These are phyloP conservation scores for Myzus persicae DNA, from an alignment of 1,140 invertebrate genomes.

Conservation along the genomic window DNA sequence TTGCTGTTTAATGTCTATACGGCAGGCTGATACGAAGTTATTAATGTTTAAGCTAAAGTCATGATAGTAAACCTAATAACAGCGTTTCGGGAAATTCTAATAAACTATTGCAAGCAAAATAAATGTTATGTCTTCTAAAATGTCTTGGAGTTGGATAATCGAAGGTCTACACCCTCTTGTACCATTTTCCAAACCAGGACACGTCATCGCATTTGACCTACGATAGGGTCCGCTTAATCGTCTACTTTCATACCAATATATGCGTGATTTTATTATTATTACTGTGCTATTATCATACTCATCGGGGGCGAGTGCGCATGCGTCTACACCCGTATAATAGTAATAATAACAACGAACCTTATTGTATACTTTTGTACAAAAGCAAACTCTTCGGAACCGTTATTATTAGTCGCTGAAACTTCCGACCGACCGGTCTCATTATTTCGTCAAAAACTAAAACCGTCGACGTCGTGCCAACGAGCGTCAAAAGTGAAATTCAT, in stretches of 20 bases:
- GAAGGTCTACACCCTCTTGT: neutral
- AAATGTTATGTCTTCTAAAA: neutral
- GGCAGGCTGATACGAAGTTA: neutral
- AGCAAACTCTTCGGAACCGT: neutral
- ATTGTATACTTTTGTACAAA: neutral
- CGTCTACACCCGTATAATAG: neutral
- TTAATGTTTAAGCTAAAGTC: neutral
- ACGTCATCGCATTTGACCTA: neutral
- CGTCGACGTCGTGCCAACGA: neutral
- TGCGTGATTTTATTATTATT: neutral
- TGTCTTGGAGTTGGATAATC: neutral
- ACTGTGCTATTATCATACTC: neutral
- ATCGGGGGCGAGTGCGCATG: neutral
- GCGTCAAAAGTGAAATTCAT: constrained; percentile 12
- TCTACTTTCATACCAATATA: neutral
- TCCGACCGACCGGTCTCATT: constrained; percentile 6
- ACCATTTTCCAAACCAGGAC: neutral
- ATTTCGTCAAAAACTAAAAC: constrained; percentile 6
- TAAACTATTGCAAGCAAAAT: neutral
- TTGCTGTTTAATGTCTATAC: neutral
- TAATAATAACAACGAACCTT: neutral
- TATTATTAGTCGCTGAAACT: neutral
- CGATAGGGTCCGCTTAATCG: neutral
- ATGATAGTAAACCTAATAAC: neutral
- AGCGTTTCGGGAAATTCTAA: neutral